Evolutionary conservation across 2,797 vertebrate genomes (phyloP).

Genomic region (Podargus strigoides): DNA sequence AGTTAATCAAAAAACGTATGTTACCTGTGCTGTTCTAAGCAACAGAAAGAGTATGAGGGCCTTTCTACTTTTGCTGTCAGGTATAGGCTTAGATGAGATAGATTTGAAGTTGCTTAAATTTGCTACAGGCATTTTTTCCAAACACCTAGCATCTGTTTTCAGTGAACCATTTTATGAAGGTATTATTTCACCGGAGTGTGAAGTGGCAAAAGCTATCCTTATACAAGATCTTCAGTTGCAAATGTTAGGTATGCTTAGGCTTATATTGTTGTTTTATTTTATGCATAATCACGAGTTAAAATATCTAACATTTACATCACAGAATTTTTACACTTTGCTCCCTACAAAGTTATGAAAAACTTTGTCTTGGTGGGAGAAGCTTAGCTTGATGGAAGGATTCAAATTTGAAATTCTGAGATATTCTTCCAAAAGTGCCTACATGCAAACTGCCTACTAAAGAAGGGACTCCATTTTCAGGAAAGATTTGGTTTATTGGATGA

Average conservation of each 20-base stretch:
- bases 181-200: slow-evolving; percentile 53
- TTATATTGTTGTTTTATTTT: not conserved
- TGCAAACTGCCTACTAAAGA: not conserved
- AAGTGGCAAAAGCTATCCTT: slow-evolving; percentile 28
- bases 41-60: not conserved
- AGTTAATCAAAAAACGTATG: slow-evolving; percentile 42
- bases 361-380: not conserved
- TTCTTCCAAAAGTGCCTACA: not conserved
- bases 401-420: not conserved
- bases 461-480: not conserved
- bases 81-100: not conserved
- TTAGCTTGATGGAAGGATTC: not conserved
- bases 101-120: slow-evolving; percentile 22
- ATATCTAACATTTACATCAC: not conserved
- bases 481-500: not conserved
- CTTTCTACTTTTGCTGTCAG: slow-evolving; percentile 15
- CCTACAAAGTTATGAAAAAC: not conserved
- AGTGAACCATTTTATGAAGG: slow-evolving; percentile 60
- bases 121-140: slow-evolving; percentile 35
- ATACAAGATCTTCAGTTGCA: not conserved
- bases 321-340: not conserved
- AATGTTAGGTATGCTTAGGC: not conserved
- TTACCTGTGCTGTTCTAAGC: slow-evolving; percentile 5
- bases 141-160: slow-evolving; percentile 54
- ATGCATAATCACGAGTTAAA: not conserved